Conservation (phyloP, 2,888 invertebrate genomes). For the Venustoraphidia nigricollis region DNA sequence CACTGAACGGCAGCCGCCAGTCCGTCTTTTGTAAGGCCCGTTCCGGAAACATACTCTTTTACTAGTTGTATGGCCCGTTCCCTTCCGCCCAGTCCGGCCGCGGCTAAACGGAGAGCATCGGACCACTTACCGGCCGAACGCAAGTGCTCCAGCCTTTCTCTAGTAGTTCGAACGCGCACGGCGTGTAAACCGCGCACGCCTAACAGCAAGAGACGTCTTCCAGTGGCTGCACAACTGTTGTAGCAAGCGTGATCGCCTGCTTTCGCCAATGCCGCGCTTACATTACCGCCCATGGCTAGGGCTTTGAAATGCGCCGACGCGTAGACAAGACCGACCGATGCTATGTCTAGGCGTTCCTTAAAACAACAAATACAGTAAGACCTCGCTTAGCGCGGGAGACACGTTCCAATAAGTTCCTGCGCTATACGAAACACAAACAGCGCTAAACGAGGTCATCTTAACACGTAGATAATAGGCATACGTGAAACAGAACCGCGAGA, state of each 20-base stretch:
- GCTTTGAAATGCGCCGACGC: constrained; percentile 81
- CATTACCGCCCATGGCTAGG: constrained; percentile 90
- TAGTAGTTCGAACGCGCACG: constrained; percentile 46
- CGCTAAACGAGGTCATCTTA: no score
- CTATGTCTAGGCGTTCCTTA: constrained; percentile 66
- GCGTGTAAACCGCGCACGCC: constrained; percentile 41
- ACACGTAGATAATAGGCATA: no score
- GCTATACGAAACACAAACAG: no score
- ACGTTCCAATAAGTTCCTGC: no score
- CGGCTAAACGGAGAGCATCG: constrained; percentile 37
- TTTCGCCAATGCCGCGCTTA: constrained; percentile 59
- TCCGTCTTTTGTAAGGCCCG: constrained; percentile 26
- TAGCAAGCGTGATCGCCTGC: constrained; percentile 64
- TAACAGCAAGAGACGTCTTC: constrained; percentile 50
- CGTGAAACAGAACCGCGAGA: no score
- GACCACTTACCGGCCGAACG: constrained; percentile 40
- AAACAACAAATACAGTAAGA: background rate
- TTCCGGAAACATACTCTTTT: constrained; percentile 27
- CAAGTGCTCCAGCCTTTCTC: constrained; percentile 46
- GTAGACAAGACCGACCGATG: constrained; percentile 67
- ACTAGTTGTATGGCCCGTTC: constrained; percentile 29
- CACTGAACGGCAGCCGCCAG: constrained; percentile 30
- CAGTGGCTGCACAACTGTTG: constrained; percentile 51
- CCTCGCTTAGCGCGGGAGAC: no score
- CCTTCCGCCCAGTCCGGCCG: constrained; percentile 30